phyloP scores from a whole-genome alignment of 2,113 vertebrate genomes.

The Menura novaehollandiae region DNA sequence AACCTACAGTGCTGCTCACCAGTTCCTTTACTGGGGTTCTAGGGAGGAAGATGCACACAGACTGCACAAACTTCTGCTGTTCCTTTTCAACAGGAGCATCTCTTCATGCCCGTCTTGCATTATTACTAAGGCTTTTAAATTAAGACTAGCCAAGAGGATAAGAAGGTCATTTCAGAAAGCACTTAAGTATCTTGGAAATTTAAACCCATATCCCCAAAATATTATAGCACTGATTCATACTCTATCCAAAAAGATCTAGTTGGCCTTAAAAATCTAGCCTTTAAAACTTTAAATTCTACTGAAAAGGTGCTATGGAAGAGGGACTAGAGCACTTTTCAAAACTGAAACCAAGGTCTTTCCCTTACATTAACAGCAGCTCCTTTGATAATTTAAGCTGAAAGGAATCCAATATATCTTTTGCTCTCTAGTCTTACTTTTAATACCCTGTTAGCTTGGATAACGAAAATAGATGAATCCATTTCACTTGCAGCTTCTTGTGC shows the following conservation, averaged over 20 bases:
- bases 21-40: fast-evolving
- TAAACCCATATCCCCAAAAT: neutral
- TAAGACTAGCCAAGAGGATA: neutral
- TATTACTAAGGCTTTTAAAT: neutral
- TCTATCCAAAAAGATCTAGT: neutral
- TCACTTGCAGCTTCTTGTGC: neutral
- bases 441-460: neutral
- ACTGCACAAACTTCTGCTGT: neutral
- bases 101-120: neutral
- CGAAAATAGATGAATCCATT: neutral
- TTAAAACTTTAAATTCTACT: neutral
- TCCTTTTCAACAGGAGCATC: neutral
- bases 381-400: constrained; percentile 19
- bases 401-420: neutral
- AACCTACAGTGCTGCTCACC: neutral
- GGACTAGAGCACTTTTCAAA: neutral
- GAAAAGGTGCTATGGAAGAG: neutral
- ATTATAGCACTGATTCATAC: neutral
- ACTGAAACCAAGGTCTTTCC: neutral
- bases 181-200: neutral
- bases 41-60: neutral
- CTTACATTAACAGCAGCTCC: neutral
- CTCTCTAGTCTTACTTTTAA: neutral
- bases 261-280: neutral
- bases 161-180: neutral